Base-by-base conservation (phyloP, 2,888 invertebrate species). In the Eristalis pertinax region DNA sequence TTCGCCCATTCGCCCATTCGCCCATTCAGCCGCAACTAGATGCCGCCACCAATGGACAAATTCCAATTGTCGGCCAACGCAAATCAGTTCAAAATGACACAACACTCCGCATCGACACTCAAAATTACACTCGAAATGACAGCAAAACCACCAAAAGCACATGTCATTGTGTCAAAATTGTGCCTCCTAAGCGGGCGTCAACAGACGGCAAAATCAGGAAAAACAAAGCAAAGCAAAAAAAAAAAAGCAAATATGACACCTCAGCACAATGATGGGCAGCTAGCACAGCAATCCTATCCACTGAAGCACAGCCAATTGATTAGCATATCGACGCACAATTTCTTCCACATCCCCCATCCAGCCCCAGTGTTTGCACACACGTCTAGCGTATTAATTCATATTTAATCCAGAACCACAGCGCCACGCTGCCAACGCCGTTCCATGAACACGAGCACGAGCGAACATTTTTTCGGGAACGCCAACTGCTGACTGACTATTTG, bases 401-500 rank as follows among this genome's bases (percentile, higher is more conserved):
- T 86, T 86, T 86, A 86, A 83, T 82, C 74, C 43, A 58, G 58
- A 38, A 11, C 26, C 62, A 1, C 63, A n/a, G 13, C 43, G 15
- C 56, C 67, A 29, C 38, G 32, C 29, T 19, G 32, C 41, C 38
- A 70, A 75, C 84, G 64, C 43, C 76, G 76, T 32, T 32, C 8
- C 32, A 32, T 8, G 32, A 32, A 32, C 32, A 32, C 32, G 10
- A 8, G 7, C 32, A 76, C 60, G 58, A 75, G 68, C 50, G 58
- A 41, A 77, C 76, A 77, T 68, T 75, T 82, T 82, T 65, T 32
- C 4, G 78, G 67, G 38, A 80, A 63, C 73, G 60, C 78, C 69
- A 65, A 68, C 86, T 79, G 86, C 76, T 70, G 76, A 76, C 85
- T 85, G 78, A 86, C 82, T 86, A 82, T 86, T 86, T 86, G 82